Conservation (phyloP, 2,113 vertebrate genomes). For the Anarrhichthys ocellatus region DNA sequence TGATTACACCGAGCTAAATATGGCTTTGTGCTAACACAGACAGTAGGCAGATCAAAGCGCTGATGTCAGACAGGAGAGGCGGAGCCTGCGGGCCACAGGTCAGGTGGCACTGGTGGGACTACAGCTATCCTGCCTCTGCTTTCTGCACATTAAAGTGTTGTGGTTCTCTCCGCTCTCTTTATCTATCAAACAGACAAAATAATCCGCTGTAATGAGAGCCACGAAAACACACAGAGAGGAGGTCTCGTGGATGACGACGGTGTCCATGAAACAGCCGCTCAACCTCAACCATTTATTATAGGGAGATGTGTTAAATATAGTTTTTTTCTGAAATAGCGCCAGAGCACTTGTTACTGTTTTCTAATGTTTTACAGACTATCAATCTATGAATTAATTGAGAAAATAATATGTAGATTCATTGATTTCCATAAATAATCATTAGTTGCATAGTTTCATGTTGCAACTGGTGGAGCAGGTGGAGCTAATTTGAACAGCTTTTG, state of each 20-base stretch:
- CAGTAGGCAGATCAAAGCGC: slow-evolving; percentile 79
- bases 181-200: neutral
- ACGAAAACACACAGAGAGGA: neutral
- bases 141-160: neutral
- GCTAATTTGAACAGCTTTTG: neutral
- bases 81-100: slow-evolving; percentile 72
- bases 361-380: neutral
- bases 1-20: slow-evolving; percentile 83
- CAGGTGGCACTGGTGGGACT: slow-evolving; percentile 45
- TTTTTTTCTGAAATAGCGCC: neutral
- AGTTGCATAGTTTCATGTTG: neutral
- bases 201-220: neutral
- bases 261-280: slow-evolving; percentile 12
- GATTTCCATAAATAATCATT: neutral
- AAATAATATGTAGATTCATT: neutral
- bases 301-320: neutral
- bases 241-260: neutral
- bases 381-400: neutral
- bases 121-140: neutral
- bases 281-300: slow-evolving; percentile 4
- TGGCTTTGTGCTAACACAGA: slow-evolving; percentile 81
- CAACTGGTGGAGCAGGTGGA: neutral
- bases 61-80: slow-evolving; percentile 78
- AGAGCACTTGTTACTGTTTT: neutral
- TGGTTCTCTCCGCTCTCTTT: neutral